These are phyloP conservation scores for Ptychoptera contaminata DNA, from an alignment of 2,888 invertebrate species.

Conservation along the genomic window DNA sequence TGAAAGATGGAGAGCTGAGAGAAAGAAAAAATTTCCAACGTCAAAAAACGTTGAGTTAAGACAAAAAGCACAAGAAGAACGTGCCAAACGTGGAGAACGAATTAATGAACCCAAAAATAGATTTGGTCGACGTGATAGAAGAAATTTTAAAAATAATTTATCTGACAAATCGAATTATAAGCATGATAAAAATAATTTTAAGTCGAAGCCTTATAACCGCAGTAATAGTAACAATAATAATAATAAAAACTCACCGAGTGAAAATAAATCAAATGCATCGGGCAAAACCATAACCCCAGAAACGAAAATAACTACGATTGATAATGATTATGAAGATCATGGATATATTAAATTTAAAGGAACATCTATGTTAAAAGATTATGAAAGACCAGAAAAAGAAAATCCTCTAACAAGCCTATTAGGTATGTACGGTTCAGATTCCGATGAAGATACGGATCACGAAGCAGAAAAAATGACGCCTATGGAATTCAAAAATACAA, in stretches of 20 bases:
- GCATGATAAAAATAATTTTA: slow-evolving; percentile 2
- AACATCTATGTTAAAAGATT: slow-evolving; percentile 8
- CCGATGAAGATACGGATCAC: slow-evolving; percentile 12
- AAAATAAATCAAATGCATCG: background rate
- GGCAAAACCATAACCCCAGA: background rate
- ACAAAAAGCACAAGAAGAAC: slow-evolving; percentile 46
- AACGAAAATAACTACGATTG: background rate
- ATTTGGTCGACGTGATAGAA: slow-evolving; percentile 29
- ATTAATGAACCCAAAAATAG: slow-evolving; percentile 33
- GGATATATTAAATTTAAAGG: slow-evolving; percentile 9
- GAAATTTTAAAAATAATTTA: slow-evolving; percentile 2
- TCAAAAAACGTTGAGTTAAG: slow-evolving; percentile 47
- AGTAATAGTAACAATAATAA: background rate
- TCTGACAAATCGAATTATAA: background rate
- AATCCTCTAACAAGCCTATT: slow-evolving; percentile 19
- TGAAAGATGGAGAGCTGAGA: slow-evolving; percentile 66
- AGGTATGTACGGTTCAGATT: slow-evolving; percentile 25
- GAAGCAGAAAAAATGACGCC: background rate
- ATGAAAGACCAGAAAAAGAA: slow-evolving; percentile 1
- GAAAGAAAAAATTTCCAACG: slow-evolving; percentile 66
- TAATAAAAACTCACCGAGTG: background rate
- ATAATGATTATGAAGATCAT: slow-evolving; percentile 3
- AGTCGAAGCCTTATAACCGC: slow-evolving; percentile 3
- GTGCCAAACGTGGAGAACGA: slow-evolving; percentile 58
- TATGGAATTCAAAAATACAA: no score